Evolutionary conservation across 2,797 vertebrate species (phyloP), one percentile per base, ranked within the genome.

Genomic region (Novumbra hubbsi): DNA sequence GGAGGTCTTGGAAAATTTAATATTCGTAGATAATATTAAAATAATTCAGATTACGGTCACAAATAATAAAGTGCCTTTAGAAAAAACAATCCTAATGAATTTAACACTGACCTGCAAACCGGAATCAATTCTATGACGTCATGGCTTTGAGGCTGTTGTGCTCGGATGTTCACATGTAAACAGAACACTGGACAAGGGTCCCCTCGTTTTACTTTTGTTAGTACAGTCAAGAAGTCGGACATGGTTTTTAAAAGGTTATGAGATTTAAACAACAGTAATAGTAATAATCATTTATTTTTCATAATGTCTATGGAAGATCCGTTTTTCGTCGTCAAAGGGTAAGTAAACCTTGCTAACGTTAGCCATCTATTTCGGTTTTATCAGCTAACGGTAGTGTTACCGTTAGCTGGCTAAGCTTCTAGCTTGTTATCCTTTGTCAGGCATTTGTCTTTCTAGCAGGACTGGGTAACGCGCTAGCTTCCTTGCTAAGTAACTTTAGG

Each of bases 291-390:
- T 84, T 63, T 79, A 60, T 73, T 41, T 72, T 21, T 67, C 80
- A 93, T 73, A 81, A 97, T 97, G 97, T 97, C 97, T 52, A 97
- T 98, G 97, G 97, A 98, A 93, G 97, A 99, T 80, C 97, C 97
- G 85, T 99, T 99, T 89, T 99, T 99, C 90, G 97, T 98, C 80
- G 97, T 98, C 76, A 98, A 97, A 91, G 96, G 97, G 97, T 98
- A 84, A 96, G 95, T 79, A 57, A 52, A n/a, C 16, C 16, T n/a
- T 41, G 49, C 48, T 32, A 50, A 49, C 3, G 24, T 64, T 65
- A 49, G 38, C 71, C 65, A 60, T 19, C 32, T 32, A 45, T 4
- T 38, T 5, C 34, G n/a, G 38, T 14, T 41, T 21, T 9, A 55
- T 7, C 63, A 63, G 60, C 14, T 63, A 27, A 16, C 21, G 28